Evolutionary conservation across 2,113 vertebrate genomes (phyloP).

Genomic region (Etia nguti): DNA sequence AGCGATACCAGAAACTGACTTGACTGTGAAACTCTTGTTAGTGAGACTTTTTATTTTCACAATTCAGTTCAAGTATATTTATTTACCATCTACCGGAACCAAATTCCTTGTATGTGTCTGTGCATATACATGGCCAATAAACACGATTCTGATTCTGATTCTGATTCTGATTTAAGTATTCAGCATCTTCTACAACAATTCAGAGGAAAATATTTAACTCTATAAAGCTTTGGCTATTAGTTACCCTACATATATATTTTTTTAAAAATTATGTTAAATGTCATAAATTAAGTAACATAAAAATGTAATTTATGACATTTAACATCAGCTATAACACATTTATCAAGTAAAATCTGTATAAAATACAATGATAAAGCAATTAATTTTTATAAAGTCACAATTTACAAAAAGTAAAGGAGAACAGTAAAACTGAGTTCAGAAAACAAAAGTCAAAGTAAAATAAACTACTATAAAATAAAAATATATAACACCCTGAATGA

Average conservation of each 20-base stretch:
- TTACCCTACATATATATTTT: not conserved
- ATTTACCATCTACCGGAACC: too few relatives aligned
- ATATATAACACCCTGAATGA: not conserved
- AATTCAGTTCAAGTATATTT: not conserved
- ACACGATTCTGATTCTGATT: too few relatives aligned
- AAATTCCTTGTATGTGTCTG: too few relatives aligned
- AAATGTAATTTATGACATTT: not conserved
- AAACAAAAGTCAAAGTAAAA: not conserved
- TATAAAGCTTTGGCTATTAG: not conserved
- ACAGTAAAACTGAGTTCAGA: not conserved
- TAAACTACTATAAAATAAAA: not conserved
- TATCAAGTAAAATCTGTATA: not conserved
- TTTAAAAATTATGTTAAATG: not conserved
- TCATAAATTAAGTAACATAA: not conserved
- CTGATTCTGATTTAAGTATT: too few relatives aligned
- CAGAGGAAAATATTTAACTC: accelerated
- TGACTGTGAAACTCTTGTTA: not conserved
- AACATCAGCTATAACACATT: not conserved
- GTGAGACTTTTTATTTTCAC: not conserved
- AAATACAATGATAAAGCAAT: not conserved
- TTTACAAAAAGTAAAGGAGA: not conserved
- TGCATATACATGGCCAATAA: too few relatives aligned
- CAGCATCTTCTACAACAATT: not conserved
- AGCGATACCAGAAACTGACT: not conserved
- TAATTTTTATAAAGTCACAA: too few relatives aligned